A percentile compares a stretch with the other conserved stretches of the same genome.
phyloP scores from a whole-genome alignment of 1,140 invertebrate species.

The Anastrepha ludens region DNA sequence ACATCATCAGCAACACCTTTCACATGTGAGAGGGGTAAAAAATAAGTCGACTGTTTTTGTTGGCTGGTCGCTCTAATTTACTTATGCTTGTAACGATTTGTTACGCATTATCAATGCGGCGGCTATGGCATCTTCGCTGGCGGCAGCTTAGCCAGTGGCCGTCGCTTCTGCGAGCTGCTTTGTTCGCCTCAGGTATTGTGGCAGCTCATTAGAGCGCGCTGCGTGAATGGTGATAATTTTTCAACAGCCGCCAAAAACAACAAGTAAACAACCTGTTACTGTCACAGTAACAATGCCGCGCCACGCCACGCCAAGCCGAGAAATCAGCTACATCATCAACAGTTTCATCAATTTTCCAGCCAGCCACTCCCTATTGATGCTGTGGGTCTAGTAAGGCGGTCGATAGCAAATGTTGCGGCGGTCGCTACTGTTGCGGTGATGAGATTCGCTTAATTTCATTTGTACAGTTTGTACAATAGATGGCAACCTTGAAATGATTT shows the following conservation, averaged over 20 bases:
- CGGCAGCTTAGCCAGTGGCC: neutral
- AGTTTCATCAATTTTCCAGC: constrained; percentile 39
- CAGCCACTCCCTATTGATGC: neutral
- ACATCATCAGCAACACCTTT: constrained; percentile 50
- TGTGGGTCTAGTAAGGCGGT: constrained; percentile 15
- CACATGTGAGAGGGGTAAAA: neutral
- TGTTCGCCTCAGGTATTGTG: neutral
- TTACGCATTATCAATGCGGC: constrained; percentile 41
- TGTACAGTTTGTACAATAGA: neutral
- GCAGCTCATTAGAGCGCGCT: constrained; percentile 35
- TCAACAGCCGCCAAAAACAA: neutral
- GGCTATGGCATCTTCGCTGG: constrained; percentile 17
- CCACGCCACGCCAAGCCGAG: neutral
- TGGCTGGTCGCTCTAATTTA: constrained; percentile 43
- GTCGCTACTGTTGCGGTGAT: constrained; percentile 12
- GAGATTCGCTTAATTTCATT: neutral
- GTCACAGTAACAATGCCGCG: constrained; percentile 8
- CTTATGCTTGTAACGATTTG: constrained; percentile 49
- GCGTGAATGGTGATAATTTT: constrained; percentile 28
- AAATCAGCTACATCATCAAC: constrained; percentile 35
- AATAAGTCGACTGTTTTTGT: neutral
- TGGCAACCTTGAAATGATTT: constrained; percentile 34
- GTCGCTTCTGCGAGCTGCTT: neutral
- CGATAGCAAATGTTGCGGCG: neutral
- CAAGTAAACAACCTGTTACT: constrained; percentile 45